Evolutionary conservation across 1,140 invertebrate genomes (phyloP), one percentile per base, ranked within the genome.

Genomic region (Telenomus remus): DNA sequence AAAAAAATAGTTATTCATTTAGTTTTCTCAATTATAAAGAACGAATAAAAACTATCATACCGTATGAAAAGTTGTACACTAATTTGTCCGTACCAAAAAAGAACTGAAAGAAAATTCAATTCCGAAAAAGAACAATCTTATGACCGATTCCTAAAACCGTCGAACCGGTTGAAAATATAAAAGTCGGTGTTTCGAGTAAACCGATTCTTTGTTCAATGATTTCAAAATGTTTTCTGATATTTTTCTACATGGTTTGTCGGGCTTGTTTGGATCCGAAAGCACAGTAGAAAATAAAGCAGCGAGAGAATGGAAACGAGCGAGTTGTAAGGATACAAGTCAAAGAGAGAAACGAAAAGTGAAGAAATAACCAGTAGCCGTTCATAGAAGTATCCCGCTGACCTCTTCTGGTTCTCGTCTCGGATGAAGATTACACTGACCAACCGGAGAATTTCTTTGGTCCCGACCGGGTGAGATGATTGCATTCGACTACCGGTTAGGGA

Each of bases 341-440:
- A 68, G 61, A 60, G 51, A 53, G 59, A 39, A 55, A 61, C 12
- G 39, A 66, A 76, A 70, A 71, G 66, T 78, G 63, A 76, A 79
- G 64, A 66, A 79, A 76, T 65, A 82, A 85, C 83, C 84, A 81
- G 84, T 85, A 85, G 84, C 84, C 49, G 74, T 79, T 83, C 79
- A 60, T 69, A 78, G 77, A 82, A 80, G 80, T 79, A 76, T 82
- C 85, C 84, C 83, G 85, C 84, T 84, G 85, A 83, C 80, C 81
- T 83, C 76, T 82, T 78, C 79, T 77, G 66, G 78, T 79, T 82
- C 74, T 79, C 73, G 46, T 79, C 53, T 57, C 70, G 53, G 47
- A 65, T 59, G 73, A 83, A 82, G 77, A 79, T 72, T 76, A 79
- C 78, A 66, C n/a, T 64, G 74, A 65, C 76, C 80, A 83, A 81